Evolutionary conservation across 2,888 invertebrate genomes (phyloP), one percentile per base, ranked within the genome.

Genomic region (Nomada hirtipes): DNA sequence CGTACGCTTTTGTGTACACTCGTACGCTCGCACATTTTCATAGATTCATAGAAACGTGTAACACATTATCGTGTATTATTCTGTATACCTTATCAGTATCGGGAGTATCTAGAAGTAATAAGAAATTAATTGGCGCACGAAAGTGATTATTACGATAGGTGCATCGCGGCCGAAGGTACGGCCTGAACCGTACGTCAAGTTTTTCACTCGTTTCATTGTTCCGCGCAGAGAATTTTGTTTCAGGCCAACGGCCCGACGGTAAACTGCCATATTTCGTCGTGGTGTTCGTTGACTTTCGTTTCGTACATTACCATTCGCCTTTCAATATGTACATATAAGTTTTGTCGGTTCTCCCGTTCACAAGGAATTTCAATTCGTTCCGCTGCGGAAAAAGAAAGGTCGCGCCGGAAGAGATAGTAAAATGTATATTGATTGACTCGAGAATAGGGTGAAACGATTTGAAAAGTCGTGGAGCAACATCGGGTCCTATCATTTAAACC

Each of bases 151-250:
- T 11, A 26, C 36, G 36, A n/a, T 50, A 59, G 20, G 50, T 55
- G 47, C 68, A 52, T 69, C 29, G 61, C 47, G 64, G 44, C 57
- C 50, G 67, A 63, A 73, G 61, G 61, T 61, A 47, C 15, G 47
- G 15, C 47, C 29, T 36, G 57, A 50, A 23, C 70, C 80, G 84
- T 81, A 36, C 73, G 85, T 85, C 85, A 85, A 81, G 82, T 85
- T 82, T 85, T 85, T 85, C 76, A 68, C 78, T 72, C 84, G 69
- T 82, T 84, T 85, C 85, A 76, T 84, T 85, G 85, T 82, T 85
- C 82, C 79, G 59, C 1, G 47, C 53, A 23, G 59, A 70, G 73
- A 57, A 76, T 78, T 85, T 85, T 85, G 85, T 85, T 85, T 85
- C 52, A 36, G 20, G 10, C 18, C 15, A 53, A 72, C 53, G 55